Evolutionary conservation across 2,888 invertebrate species (phyloP).

Genomic region (Drosophila yooni): DNA sequence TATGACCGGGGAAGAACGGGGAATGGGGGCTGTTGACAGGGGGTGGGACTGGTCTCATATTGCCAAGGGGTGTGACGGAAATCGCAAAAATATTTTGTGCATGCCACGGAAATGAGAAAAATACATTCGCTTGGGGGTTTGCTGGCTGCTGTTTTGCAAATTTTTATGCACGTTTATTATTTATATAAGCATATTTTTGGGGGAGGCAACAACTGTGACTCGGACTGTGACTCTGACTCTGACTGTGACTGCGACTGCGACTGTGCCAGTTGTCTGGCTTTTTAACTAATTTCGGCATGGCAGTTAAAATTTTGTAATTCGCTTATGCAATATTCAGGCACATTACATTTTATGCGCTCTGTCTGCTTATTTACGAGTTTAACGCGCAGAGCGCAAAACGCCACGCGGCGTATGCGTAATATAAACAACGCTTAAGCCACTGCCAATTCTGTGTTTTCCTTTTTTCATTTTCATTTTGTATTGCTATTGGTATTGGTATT

Average conservation of each 20-base stretch:
- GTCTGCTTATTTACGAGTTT: slow-evolving; percentile 71
- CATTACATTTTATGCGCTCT: slow-evolving; percentile 68
- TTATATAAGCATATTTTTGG: slow-evolving; percentile 33
- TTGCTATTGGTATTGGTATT: slow-evolving; percentile 27
- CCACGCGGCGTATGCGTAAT: slow-evolving; percentile 75
- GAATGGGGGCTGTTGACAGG: background rate
- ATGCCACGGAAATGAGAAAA: slow-evolving; percentile 80
- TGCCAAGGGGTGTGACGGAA: slow-evolving; percentile 57
- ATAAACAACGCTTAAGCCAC: slow-evolving; percentile 54
- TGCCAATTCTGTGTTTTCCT: slow-evolving; percentile 37
- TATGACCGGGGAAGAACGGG: background rate
- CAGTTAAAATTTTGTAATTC: slow-evolving; percentile 66
- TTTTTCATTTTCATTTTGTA: background rate
- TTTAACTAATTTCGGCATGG: slow-evolving; percentile 66
- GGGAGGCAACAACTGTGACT: slow-evolving; percentile 23
- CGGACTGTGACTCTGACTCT: background rate
- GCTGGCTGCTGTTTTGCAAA: slow-evolving; percentile 45
- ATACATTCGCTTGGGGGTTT: slow-evolving; percentile 44
- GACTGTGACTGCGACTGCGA: background rate
- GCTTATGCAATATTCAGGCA: slow-evolving; percentile 54
- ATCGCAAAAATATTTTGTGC: slow-evolving; percentile 81
- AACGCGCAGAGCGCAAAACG: slow-evolving; percentile 9
- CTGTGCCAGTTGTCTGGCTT: slow-evolving; percentile 37
- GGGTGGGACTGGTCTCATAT: background rate
- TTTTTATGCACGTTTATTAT: slow-evolving; percentile 69